Evolutionary conservation across 1,140 invertebrate species (phyloP).

Genomic region (Thaumatotibia leucotreta): DNA sequence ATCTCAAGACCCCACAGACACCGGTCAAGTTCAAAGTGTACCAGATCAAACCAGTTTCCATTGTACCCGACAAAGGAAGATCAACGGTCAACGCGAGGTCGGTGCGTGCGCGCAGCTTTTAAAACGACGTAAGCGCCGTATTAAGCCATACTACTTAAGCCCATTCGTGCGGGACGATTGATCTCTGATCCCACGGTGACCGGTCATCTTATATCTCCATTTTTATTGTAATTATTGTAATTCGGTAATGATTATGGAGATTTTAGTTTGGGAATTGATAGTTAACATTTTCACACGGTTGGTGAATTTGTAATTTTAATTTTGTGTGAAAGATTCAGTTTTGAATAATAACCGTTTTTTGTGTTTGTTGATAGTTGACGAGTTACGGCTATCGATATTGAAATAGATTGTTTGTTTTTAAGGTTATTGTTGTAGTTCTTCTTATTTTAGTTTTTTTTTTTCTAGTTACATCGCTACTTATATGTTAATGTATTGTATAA

Average conservation of each 20-base stretch:
- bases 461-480: too few species aligned
- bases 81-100: not conserved
- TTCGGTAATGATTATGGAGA: not conserved
- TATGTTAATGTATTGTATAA: too few species aligned
- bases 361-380: not conserved
- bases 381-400: too few species aligned
- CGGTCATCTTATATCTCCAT: not conserved
- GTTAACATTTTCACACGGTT: not conserved
- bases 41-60: not conserved
- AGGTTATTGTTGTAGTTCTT: too few species aligned
- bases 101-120: not conserved
- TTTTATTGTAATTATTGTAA: not conserved
- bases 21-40: not conserved
- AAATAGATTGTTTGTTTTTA: too few species aligned
- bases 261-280: not conserved
- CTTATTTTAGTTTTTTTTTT: too few species aligned
- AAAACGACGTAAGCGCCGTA: not conserved
- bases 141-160: not conserved
- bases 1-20: not conserved
- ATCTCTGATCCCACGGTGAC: not conserved
- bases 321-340: not conserved
- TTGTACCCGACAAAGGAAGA: not conserved
- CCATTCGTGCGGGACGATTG: not conserved
- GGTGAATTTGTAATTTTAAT: not conserved
- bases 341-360: not conserved